These are phyloP conservation scores for Sesia bembeciformis DNA, from an alignment of 2,888 invertebrate species.

Conservation along the genomic window DNA sequence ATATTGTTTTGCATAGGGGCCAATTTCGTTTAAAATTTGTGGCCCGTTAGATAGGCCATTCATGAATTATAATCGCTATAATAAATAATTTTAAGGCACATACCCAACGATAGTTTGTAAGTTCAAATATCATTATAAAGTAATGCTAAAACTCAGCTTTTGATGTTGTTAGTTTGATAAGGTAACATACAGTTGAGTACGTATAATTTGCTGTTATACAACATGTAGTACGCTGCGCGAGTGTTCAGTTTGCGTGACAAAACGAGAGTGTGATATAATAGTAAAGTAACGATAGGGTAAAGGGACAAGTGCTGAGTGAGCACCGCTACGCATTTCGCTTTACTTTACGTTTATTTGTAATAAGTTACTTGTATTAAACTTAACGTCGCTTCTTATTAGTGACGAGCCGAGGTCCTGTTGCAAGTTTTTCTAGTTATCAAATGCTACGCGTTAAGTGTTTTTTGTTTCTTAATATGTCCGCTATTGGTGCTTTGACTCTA, in stretches of 20 bases:
- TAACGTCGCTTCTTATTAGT: background rate
- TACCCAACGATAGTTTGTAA: too few species aligned
- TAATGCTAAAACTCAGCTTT: slow-evolving; percentile 5
- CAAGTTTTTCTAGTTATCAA: too few species aligned
- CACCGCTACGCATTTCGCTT: background rate
- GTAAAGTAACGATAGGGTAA: background rate
- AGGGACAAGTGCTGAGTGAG: background rate
- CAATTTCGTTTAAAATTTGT: slow-evolving; percentile 11
- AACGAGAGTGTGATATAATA: background rate
- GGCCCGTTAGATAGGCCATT: too few species aligned
- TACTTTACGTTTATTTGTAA: background rate
- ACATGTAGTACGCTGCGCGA: background rate
- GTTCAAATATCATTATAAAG: background rate
- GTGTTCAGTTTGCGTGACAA: background rate
- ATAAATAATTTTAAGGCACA: too few species aligned
- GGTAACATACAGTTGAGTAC: slow-evolving; percentile 5
- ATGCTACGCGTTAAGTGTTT: too few species aligned
- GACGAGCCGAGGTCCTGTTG: background rate
- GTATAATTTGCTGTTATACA: slow-evolving; percentile 10
- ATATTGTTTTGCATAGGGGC: slow-evolving; percentile 11
- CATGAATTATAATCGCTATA: too few species aligned
- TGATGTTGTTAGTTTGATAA: slow-evolving; percentile 16
- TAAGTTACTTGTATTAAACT: background rate
- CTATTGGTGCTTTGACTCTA: too few species aligned
- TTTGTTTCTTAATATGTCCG: too few species aligned